These are phyloP conservation scores for Meteorus colon DNA, from an alignment of 2,888 invertebrate genomes.

Conservation along the genomic window DNA sequence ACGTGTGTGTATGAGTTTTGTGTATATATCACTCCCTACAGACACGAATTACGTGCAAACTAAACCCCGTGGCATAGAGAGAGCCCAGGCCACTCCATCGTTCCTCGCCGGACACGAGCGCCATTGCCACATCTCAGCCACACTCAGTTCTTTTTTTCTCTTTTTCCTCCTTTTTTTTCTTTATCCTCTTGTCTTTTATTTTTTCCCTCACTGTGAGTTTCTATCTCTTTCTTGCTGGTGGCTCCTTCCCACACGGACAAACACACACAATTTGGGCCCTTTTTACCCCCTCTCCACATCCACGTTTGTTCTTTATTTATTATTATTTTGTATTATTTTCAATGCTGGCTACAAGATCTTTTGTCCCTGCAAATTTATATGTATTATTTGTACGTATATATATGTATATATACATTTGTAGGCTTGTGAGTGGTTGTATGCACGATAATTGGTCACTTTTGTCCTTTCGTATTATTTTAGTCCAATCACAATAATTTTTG, in stretches of 20 bases:
- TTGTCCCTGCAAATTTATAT: constrained; percentile 8
- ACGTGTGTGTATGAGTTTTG: constrained; percentile 13
- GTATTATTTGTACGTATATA: not conserved
- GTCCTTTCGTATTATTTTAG: not conserved
- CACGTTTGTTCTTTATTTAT: constrained; percentile 1
- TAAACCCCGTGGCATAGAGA: constrained; percentile 44
- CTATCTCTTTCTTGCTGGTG: not conserved
- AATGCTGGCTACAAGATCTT: not conserved
- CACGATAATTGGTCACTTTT: constrained; percentile 7
- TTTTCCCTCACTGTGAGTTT: constrained; percentile 19
- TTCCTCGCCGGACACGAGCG: constrained; percentile 59
- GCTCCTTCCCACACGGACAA: not conserved
- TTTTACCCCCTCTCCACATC: not conserved
- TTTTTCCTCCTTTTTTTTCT: constrained; percentile 39
- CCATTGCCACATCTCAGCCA: constrained; percentile 65
- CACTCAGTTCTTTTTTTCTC: constrained; percentile 42
- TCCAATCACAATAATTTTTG: constrained; percentile 7
- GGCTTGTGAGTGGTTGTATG: not conserved
- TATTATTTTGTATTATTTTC: not conserved
- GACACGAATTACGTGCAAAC: constrained; percentile 58
- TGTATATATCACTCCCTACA: constrained; percentile 49
- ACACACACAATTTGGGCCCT: constrained; percentile 5
- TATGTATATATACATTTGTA: not conserved
- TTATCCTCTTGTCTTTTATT: constrained; percentile 43
- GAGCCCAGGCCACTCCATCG: constrained; percentile 56